Base-by-base conservation (phyloP, 2,888 invertebrate genomes). In the Keiferia lycopersicella region DNA sequence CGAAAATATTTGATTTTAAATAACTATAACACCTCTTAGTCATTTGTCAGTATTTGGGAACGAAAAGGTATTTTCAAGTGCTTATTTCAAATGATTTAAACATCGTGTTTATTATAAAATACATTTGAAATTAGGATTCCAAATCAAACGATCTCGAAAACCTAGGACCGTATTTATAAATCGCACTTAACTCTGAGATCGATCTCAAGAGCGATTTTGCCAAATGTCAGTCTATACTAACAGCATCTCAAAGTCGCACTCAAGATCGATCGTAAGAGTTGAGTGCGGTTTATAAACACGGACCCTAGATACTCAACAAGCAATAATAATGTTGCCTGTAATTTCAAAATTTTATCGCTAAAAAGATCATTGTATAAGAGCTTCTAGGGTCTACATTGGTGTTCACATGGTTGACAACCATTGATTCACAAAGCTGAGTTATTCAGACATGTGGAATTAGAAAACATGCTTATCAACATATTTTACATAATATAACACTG, bases 1-100 rank as follows among this genome's bases (percentile, higher is more conserved):
- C 38, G 34, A 63, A 66, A 66, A 65, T 14, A 56, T 56, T 53
- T 53, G 14, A 62, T 51, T 50, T 64, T 63, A 66, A 63, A 66
- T 64, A 45, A 68, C 63, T 69, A 66, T 63, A 59, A 51, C 51
- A 62, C 41, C 22, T 22, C 2, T 45, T 20, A 59, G 6, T 20
- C 22, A 20, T 51, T 51, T 48, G 48, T 48, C 48, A 18, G 20
- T 16, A 20, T 22, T 22, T 22, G 22, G 22, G 7, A 53, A 22
- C 22, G 22, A 22, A 18, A 48, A 51, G 4, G 18, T 48, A 14
- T 48, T 2, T 48, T 41, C 41, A 2, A 45, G 18, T 50, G 22
- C 50, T 11, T 50, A 50, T 22, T 50, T 48, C 1, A 14, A 41
- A 45, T 45, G 16, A 45, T 45, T n/a, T 16, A 12, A 45, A 16